Evolutionary conservation across 2,113 vertebrate species (phyloP).

Genomic region (Lepus timidus): DNA sequence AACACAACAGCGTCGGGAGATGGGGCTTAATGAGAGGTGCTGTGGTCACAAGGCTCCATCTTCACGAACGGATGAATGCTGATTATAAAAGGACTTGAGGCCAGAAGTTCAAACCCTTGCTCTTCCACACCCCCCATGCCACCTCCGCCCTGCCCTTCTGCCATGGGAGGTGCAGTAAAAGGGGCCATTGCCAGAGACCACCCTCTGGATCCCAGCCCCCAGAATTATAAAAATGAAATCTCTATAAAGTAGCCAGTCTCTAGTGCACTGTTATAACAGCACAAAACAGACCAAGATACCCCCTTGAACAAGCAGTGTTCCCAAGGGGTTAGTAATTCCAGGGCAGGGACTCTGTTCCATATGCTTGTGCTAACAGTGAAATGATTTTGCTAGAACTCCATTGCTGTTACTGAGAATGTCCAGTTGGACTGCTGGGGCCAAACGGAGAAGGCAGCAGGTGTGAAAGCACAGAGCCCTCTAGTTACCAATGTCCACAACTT

Average conservation of each 20-base stretch:
- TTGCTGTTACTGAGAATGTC: background rate
- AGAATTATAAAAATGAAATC: background rate
- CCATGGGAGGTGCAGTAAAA: background rate
- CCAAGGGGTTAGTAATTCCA: background rate
- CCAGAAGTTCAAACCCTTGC: background rate
- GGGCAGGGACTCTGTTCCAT: background rate
- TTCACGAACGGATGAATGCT: background rate
- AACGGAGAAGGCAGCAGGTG: background rate
- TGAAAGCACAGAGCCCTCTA: background rate
- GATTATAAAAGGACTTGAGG: background rate
- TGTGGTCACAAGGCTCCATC: background rate
- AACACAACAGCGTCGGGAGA: background rate
- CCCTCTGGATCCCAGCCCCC: background rate
- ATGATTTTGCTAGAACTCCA: background rate
- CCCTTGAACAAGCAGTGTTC: background rate
- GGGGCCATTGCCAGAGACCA: background rate
- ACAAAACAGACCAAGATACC: background rate
- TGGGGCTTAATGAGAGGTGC: background rate
- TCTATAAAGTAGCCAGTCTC: background rate
- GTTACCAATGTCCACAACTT: background rate
- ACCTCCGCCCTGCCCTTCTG: too few relatives aligned
- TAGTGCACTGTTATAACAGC: background rate
- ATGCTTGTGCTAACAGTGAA: background rate
- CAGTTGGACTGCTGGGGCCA: background rate
- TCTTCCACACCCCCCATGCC: too few relatives aligned